Evolutionary conservation across 2,888 invertebrate genomes (phyloP).

Genomic region (Xestoiulus laeticollis): DNA sequence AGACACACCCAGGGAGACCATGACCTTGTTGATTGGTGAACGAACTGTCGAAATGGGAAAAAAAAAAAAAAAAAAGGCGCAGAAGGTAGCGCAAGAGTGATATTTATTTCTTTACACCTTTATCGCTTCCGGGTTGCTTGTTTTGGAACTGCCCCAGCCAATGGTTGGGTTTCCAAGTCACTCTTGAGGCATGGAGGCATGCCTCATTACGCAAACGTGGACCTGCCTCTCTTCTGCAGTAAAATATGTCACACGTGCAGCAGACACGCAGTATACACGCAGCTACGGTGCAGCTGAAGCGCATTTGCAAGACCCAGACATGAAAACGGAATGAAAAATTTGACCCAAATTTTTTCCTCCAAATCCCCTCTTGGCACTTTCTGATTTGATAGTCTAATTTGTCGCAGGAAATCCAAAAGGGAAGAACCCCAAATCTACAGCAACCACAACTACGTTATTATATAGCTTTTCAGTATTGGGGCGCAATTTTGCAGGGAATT

Average conservation of each 20-base stretch:
- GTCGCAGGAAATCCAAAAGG: background rate
- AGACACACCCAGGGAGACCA: constrained; percentile 2
- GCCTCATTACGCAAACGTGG: background rate
- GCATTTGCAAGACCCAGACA: background rate
- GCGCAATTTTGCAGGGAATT: no score
- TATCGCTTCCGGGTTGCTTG: background rate
- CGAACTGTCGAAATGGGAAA: background rate
- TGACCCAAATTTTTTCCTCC: background rate
- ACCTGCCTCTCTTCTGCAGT: background rate
- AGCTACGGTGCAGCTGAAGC: background rate
- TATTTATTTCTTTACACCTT: background rate
- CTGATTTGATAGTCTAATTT: background rate
- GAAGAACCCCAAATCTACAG: no score
- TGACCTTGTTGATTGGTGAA: constrained; percentile 4
- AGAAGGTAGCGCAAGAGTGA: background rate
- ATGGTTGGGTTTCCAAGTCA: background rate
- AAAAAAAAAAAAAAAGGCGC: background rate
- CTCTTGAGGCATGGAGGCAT: background rate
- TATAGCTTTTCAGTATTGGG: no score
- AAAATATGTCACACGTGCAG: background rate
- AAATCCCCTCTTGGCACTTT: background rate
- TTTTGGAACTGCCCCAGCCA: background rate
- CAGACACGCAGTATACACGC: background rate
- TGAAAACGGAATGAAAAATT: background rate
- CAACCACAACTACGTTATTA: no score